Evolutionary conservation across 1,140 invertebrate genomes (phyloP).

Genomic region (Danaus plexippus): DNA sequence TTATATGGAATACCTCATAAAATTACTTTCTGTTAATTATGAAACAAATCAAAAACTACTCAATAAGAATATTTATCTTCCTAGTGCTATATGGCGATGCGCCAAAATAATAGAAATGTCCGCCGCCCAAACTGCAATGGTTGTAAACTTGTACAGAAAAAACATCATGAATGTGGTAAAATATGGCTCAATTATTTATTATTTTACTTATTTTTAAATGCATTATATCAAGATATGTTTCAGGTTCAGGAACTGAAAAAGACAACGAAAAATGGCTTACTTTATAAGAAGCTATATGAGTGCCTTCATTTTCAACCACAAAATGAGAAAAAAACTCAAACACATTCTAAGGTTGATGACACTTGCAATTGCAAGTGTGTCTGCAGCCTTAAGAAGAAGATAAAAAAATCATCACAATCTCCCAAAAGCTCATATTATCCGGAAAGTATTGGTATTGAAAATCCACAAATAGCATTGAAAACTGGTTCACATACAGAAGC

Average conservation of each 20-base stretch:
- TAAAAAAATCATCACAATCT: slow-evolving; percentile 25
- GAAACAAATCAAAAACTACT: slow-evolving; percentile 50
- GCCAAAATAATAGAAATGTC: slow-evolving; percentile 61
- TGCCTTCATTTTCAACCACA: slow-evolving; percentile 41
- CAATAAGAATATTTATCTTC: slow-evolving; percentile 60
- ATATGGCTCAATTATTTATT: slow-evolving; percentile 10
- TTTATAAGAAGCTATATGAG: slow-evolving; percentile 48
- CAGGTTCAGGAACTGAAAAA: slow-evolving; percentile 55
- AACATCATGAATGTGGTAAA: slow-evolving; percentile 49
- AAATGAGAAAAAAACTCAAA: slow-evolving; percentile 62
- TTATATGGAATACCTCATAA: slow-evolving; percentile 64
- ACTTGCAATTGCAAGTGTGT: slow-evolving; percentile 47
- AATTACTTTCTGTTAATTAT: slow-evolving; percentile 58
- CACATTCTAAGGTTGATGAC: slow-evolving; percentile 22
- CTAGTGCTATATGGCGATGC: slow-evolving; percentile 63
- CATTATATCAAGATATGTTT: slow-evolving; percentile 18
- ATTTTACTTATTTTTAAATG: slow-evolving; percentile 9
- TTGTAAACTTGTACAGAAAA: slow-evolving; percentile 57
- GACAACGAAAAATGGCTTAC: slow-evolving; percentile 46
- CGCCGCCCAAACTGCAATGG: slow-evolving; percentile 58
- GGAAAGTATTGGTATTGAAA: background rate
- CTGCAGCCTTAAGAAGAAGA: slow-evolving; percentile 40
- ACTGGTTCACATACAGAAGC: slow-evolving; percentile 2
- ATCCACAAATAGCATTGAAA: slow-evolving; percentile 1
- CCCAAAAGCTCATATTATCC: slow-evolving; percentile 11